Evolutionary conservation across 2,113 vertebrate species (phyloP).

Genomic region (Columba livia): DNA sequence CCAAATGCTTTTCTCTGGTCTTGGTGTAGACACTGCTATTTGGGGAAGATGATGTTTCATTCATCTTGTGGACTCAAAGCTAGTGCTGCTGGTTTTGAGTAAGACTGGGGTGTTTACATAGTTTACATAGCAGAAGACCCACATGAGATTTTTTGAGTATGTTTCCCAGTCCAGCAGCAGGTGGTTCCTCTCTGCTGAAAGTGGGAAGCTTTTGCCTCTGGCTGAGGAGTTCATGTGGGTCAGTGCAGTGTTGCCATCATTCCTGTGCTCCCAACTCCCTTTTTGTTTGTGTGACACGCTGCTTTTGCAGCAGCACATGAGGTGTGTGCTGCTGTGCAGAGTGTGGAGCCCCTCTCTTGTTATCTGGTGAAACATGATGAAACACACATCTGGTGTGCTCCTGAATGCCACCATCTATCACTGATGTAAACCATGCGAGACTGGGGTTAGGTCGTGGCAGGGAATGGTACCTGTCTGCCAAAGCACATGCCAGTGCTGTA

Average conservation of each 20-base stretch:
- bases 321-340: background rate
- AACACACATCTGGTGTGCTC: background rate
- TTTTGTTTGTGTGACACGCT: background rate
- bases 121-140: background rate
- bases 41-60: accelerated
- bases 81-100: background rate
- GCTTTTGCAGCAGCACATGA: background rate
- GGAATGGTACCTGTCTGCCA: background rate
- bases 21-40: background rate
- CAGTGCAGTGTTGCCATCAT: background rate
- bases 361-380: background rate
- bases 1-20: background rate
- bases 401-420: background rate
- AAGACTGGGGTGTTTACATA: background rate
- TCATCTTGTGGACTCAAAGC: background rate
- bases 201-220: background rate
- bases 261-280: background rate
- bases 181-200: background rate
- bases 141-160: accelerated
- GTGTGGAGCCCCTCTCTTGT: background rate
- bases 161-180: background rate
- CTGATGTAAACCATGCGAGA: background rate
- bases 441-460: background rate
- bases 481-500: background rate
- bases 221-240: background rate